Base-by-base conservation (phyloP, 2,113 vertebrate species). In the Pycnonotus jocosus region DNA sequence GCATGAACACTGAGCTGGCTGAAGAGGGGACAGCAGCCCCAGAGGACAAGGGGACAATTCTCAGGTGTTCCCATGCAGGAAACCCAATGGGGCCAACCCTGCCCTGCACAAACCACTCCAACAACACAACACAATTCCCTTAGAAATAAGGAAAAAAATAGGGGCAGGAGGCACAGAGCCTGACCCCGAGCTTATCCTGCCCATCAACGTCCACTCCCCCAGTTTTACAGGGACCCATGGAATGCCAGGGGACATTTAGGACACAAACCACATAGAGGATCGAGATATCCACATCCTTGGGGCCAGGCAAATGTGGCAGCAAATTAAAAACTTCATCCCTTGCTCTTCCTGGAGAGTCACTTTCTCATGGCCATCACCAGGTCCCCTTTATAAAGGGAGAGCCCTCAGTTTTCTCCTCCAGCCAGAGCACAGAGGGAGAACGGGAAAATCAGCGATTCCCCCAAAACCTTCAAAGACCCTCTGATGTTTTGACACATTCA, bases 401-500 rank as follows among this genome's bases (percentile, higher is more conserved):
- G 9, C 35, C 82, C 81, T 42, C 6, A 1, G 64, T 18, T 56
- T 57, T 33, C 56, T 77, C 66, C 69, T 82, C 72, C 69, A 91
- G 80, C 50, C 13, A 0, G 54, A 89, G 53, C 13, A 3, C 8
- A 4, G 30, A 50, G 28, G 68, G 40, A 86, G 12, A 65, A 60
- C 1, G 4, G 33, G 31, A 69, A 81, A 89, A 91, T 10, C 87
- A 62, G 35, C 30, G 1, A 62, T 86, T 85, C 54, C 57, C 53
- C 70, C 5, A 0, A 68, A 85, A 73, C 66, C 65, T 76, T 93
- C 81, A 70, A 82, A 92, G 73, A 27, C 79, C 70, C 28, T 81
- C 81, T 73, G 77, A 92, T 23, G 35, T 53, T 82, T 40, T 92
- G 95, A 96, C 96, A 95, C 94, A 93, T 83, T 88, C 81, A 42